phyloP scores from a whole-genome alignment of 2,888 invertebrate species.

The Cotesia congregata region DNA sequence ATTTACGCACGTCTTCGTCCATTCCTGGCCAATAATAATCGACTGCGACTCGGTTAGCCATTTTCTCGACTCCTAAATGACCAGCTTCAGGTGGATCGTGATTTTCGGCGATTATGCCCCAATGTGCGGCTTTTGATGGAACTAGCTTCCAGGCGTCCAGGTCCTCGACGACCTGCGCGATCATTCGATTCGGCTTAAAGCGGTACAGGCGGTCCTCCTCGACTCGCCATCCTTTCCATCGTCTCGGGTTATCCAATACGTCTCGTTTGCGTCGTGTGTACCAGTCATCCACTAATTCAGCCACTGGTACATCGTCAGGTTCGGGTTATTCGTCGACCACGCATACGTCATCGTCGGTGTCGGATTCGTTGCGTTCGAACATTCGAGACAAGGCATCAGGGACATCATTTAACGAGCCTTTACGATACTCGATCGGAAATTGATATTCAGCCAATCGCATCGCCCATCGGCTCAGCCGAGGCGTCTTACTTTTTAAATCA shows the following conservation, averaged over 20 bases:
- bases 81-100: slow-evolving; percentile 50
- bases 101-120: slow-evolving; percentile 32
- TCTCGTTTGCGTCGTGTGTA: too few species aligned
- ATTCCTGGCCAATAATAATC: too few species aligned
- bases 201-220: slow-evolving; percentile 27
- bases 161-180: slow-evolving; percentile 11
- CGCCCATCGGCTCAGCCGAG: slow-evolving; percentile 47
- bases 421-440: slow-evolving; percentile 39
- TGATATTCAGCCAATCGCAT: slow-evolving; percentile 43
- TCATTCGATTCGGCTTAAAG: slow-evolving; percentile 3
- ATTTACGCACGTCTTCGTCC: too few species aligned
- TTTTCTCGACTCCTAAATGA: slow-evolving; percentile 52
- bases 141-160: slow-evolving; percentile 47
- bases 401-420: slow-evolving; percentile 17
- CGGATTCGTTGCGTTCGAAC: slow-evolving; percentile 25
- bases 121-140: slow-evolving; percentile 22
- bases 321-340: neutral
- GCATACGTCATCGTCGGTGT: slow-evolving; percentile 34
- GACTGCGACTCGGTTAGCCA: neutral
- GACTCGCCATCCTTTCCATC: slow-evolving; percentile 35
- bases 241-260: neutral
- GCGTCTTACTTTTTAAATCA: slow-evolving; percentile 46
- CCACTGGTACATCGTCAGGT: neutral
- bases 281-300: too few species aligned
- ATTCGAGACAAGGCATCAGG: slow-evolving; percentile 37